Conservation (phyloP, 2,113 vertebrate genomes). For the Aegotheles bennettii region DNA sequence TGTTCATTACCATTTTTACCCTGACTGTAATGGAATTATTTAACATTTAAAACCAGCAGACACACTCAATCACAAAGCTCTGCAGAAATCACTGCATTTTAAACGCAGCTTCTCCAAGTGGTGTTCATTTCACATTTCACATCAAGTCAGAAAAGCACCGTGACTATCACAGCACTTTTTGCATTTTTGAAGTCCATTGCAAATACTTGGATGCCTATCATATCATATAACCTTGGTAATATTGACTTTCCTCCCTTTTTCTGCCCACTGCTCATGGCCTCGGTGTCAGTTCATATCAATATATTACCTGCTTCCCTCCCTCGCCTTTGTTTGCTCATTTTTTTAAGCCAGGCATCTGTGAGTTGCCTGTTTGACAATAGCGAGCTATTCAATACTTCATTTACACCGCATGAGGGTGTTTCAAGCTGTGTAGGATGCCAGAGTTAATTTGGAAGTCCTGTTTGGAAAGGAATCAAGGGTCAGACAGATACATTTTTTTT, state of each 20-base stretch:
- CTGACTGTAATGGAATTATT: constrained; percentile 38
- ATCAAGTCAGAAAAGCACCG: neutral
- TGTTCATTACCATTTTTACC: constrained; percentile 47
- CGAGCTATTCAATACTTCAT: neutral
- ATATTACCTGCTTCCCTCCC: neutral
- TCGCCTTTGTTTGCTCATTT: neutral
- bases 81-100: neutral
- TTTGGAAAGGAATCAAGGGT: neutral
- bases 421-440: neutral
- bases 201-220: neutral
- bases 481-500: neutral
- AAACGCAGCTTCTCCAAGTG: neutral
- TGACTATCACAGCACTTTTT: neutral
- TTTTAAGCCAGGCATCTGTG: neutral
- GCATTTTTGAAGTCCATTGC: neutral
- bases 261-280: neutral
- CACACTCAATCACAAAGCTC: neutral
- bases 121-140: neutral
- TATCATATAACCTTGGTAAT: neutral
- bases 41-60: constrained; percentile 44
- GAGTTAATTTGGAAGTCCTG: neutral
- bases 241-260: neutral
- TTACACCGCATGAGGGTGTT: constrained; percentile 32
- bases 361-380: neutral
- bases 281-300: neutral